Base-by-base conservation (phyloP, 2,113 vertebrate genomes). In the Paralichthys olivaceus region DNA sequence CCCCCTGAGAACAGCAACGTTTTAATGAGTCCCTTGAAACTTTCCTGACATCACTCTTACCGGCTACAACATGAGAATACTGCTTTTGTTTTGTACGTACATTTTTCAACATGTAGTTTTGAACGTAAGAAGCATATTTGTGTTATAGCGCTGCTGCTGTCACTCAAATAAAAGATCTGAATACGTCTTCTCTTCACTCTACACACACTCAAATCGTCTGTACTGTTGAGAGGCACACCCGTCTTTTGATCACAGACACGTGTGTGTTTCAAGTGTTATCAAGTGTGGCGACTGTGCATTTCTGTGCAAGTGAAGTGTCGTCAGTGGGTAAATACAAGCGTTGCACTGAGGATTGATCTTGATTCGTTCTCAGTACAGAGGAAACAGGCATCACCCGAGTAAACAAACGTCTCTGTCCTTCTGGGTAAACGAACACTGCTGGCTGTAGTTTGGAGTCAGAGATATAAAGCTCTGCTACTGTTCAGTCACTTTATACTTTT, bases 361-460 rank as follows among this genome's bases (percentile, higher is more conserved):
- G n/a, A 53, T 34, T 65, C 12, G 45, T 57, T 28, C 26, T 53
- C 80, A 51, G 23, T 40, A 49, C 12, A 40, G 12, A 49, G 45
- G 45, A 20, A 15, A 49, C 45, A 17, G 45, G 37, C 11, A 40
- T 40, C 37, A 20, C 45, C 6, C 17, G 2, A 26, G 67, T 61
- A 70, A 84, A 86, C 62, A 78, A 29, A 65, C 1, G 47, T 45
- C 45, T 6, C 45, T 49, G 45, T 51, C 34, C 23, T 15, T 7
- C 8, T 49, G 15, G 67, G 37, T 20, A 28, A 25, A 23, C 49
- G 28, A 1, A 19, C 14, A 22, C 2, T 26, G 20, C 17, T 25
- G 49, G 1, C 40, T n/a, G 49, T 34, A 2, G 7, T 14, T 60
- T 49, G 22, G 70, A 49, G 20, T 20, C 22, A 15, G 40, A 53